phyloP scores from a whole-genome alignment of 2,113 vertebrate species.

The Acrocephalus arundinaceus region DNA sequence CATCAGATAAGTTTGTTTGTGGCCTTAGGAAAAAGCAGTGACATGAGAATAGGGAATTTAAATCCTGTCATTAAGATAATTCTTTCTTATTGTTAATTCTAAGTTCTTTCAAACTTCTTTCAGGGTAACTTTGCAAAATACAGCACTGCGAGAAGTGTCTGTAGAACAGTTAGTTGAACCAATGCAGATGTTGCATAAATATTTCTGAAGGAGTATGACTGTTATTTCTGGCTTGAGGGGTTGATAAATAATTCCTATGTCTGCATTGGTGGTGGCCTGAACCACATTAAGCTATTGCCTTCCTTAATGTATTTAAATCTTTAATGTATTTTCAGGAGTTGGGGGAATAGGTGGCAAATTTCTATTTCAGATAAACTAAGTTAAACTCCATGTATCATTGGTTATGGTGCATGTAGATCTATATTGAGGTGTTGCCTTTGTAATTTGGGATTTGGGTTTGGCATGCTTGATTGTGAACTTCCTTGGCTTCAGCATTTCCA shows the following conservation, averaged over 20 bases:
- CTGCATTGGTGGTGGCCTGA: background rate
- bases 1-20: constrained; percentile 43
- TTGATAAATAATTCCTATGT: background rate
- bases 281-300: background rate
- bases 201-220: constrained; percentile 4
- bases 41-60: constrained; percentile 22
- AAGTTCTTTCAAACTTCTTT: constrained; percentile 57
- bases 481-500: constrained; percentile 22
- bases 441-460: constrained; percentile 39
- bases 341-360: background rate
- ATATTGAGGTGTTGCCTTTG: constrained; percentile 7
- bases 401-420: background rate
- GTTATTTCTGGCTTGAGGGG: background rate
- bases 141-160: background rate
- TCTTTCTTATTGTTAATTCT: constrained; percentile 56
- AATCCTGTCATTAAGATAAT: constrained; percentile 43
- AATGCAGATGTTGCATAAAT: background rate
- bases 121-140: constrained; percentile 12
- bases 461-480: constrained; percentile 43
- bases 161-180: background rate
- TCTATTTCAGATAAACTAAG: constrained; percentile 52
- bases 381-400: background rate
- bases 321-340: background rate
- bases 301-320: background rate
- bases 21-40: constrained; percentile 27